These are phyloP conservation scores for Mareca penelope DNA, from an alignment of 2,797 vertebrate species.

Conservation along the genomic window DNA sequence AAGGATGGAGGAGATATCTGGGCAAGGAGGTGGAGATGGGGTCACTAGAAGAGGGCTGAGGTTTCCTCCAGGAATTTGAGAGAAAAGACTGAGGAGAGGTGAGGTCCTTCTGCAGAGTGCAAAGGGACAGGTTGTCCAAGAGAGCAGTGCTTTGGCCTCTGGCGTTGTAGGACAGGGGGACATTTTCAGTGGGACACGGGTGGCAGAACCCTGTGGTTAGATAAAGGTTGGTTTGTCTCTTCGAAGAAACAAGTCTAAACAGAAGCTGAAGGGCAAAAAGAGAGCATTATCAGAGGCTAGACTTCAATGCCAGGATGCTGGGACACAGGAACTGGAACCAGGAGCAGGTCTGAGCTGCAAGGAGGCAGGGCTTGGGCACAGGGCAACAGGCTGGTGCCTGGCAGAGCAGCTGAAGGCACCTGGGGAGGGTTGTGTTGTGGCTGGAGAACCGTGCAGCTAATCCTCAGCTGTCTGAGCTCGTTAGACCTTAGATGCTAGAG, in stretches of 20 bases:
- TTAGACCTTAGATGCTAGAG: not conserved
- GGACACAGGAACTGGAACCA: not conserved
- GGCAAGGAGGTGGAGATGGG: not conserved
- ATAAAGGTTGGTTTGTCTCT: not conserved
- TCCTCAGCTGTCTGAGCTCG: not conserved
- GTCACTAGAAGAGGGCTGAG: not conserved
- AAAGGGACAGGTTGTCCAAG: not conserved
- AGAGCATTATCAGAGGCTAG: not conserved
- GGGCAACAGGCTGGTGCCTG: not conserved
- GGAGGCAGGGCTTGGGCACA: not conserved
- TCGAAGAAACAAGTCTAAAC: not conserved
- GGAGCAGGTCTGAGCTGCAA: not conserved
- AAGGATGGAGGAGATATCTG: not conserved
- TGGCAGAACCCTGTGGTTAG: not conserved
- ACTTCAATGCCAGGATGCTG: not conserved
- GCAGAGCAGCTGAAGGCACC: not conserved
- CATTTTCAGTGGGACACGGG: not conserved
- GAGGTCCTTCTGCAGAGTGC: not conserved
- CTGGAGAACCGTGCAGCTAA: not conserved
- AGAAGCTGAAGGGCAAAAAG: not conserved
- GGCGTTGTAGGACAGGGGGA: not conserved
- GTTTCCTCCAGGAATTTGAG: not conserved
- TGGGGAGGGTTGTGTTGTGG: not conserved
- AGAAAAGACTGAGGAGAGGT: not conserved
- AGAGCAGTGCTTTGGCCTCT: not conserved